These are phyloP conservation scores for Oscheius myriophilus DNA, from an alignment of 2,888 invertebrate genomes.

Conservation along the genomic window DNA sequence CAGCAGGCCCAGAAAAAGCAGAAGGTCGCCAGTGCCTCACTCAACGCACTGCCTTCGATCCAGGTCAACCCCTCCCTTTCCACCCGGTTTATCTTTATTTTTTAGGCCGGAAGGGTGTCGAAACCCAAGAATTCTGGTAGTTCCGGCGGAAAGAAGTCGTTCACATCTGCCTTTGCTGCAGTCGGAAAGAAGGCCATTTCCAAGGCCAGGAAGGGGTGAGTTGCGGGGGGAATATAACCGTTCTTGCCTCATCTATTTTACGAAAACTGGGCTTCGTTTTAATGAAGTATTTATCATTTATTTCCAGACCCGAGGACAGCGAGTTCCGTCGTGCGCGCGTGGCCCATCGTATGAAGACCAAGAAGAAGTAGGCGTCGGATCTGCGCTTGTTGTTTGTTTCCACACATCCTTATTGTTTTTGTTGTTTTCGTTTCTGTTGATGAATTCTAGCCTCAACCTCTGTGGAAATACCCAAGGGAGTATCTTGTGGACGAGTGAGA, in stretches of 20 bases:
- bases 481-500: too few relatives aligned
- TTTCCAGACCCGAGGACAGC: conserved; percentile 50
- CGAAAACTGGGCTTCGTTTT: conserved; percentile 3
- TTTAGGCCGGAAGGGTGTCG: conserved; percentile 9
- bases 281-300: neutral
- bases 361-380: conserved; percentile 37
- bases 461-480: too few relatives aligned
- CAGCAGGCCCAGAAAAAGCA: conserved; percentile 22
- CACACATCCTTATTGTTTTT: neutral
- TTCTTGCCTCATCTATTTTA: neutral
- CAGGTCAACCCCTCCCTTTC: conserved; percentile 2
- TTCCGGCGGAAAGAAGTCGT: conserved; percentile 40
- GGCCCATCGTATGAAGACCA: conserved; percentile 51
- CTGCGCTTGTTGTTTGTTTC: neutral
- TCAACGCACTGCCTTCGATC: conserved; percentile 16
- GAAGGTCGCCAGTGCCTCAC: conserved; percentile 19
- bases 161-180: conserved; percentile 59
- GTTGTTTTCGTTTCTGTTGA: conserved; percentile 18
- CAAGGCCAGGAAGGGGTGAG: conserved; percentile 64
- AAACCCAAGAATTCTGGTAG: conserved; percentile 17
- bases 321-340: conserved; percentile 49
- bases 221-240: neutral
- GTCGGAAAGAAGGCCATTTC: conserved; percentile 50
- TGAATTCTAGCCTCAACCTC: neutral
- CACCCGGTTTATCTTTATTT: neutral